Conservation (phyloP, 2,797 vertebrate species). For the Sciaenops ocellatus region DNA sequence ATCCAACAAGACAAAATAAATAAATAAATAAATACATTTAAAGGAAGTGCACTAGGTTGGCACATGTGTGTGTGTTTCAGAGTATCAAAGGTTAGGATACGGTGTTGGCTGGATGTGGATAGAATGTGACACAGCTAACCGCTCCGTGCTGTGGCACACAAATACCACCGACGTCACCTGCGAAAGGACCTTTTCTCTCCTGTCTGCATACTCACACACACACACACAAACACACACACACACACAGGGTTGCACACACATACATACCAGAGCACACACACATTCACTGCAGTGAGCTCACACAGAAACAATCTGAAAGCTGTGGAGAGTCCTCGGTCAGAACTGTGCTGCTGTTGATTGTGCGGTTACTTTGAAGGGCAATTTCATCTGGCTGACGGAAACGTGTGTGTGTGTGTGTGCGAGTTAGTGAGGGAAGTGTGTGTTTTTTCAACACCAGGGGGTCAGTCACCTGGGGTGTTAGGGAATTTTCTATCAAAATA, state of each 20-base stretch:
- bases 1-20: not conserved
- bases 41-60: not conserved
- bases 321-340: constrained; percentile 51
- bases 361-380: constrained; percentile 80
- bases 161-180: constrained; percentile 59
- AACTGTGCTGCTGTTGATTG: constrained; percentile 73
- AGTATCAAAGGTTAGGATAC: constrained; percentile 47
- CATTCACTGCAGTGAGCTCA: constrained; percentile 28
- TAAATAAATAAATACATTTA: not conserved
- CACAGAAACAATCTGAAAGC: constrained; percentile 49
- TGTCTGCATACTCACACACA: constrained; percentile 27
- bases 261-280: not conserved
- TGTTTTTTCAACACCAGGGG: constrained; percentile 76
- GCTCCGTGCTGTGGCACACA: constrained; percentile 57
- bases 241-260: too few relatives aligned
- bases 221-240: constrained; percentile 11
- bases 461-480: constrained; percentile 80
- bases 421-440: constrained; percentile 42
- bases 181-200: constrained; percentile 57
- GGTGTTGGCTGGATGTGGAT: constrained; percentile 58
- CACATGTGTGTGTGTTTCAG: constrained; percentile 20
- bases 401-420: constrained; percentile 26
- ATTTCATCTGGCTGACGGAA: constrained; percentile 79
- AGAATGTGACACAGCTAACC: constrained; percentile 71
- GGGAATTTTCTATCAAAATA: constrained; percentile 83